Base-by-base conservation (phyloP, 2,113 vertebrate species). In the Empidonax traillii region DNA sequence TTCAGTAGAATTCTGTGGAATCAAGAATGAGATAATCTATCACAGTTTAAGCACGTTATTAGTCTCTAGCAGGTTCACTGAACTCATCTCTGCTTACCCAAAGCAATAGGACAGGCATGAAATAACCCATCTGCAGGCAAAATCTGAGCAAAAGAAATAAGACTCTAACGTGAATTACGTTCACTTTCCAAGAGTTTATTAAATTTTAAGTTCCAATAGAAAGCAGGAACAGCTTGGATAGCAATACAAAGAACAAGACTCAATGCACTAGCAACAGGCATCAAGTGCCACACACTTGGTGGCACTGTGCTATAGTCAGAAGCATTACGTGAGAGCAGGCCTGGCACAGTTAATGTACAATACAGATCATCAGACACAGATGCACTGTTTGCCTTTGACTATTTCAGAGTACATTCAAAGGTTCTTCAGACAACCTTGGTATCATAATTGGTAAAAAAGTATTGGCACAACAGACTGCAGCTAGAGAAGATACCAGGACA, bases 301-400 rank as follows among this genome's bases (percentile, higher is more conserved):
- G 81, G 91, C 96, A 96, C 77, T 94, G 77, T 82, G 66, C 61
- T 63, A 30, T 69, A 91, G 69, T 12, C 77, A 81, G 65, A 41
- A 76, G 35, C 15, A 31, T 4, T 13, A 19, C 20, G 31, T 0
- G 3, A 72, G 43, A 63, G 47, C 56, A 85, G 33, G 31, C 5
- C 21, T 79, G 19, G 33, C 62, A 68, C 2, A 4, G 15, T 18
- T 28, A 2, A 23, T 1, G 5, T 7, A 18, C 7, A 5, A 11
- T 1, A 65, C 13, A 56, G 28, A 28, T 49, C 27, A 49, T 49
- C 27, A 49, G 2, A 27, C 58, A 41, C 7, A 39, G 39, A 35
- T 24, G n/a, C 22, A 47, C 21, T 56, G 10, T 12, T 59, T 30
- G 62, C 14, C 23, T 68, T 19, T 0, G 0, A 19, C 56, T 51